These are phyloP conservation scores for Acyrthosiphon pisum DNA, from an alignment of 1,140 invertebrate genomes.

Conservation along the genomic window DNA sequence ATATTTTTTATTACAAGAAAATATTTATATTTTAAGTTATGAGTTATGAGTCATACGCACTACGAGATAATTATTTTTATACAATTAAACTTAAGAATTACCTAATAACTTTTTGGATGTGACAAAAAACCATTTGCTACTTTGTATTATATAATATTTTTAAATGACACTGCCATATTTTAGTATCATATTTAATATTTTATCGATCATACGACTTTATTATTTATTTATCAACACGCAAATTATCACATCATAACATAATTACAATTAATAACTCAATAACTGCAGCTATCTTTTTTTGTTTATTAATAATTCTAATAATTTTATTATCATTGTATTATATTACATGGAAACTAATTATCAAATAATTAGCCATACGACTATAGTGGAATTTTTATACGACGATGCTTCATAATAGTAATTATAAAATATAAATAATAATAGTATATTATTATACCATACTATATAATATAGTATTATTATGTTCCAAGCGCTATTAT, in stretches of 20 bases:
- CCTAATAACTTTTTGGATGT: too few species aligned
- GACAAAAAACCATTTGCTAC: too few species aligned
- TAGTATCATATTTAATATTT: not conserved
- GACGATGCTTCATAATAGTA: not conserved
- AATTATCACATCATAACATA: not conserved
- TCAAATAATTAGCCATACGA: not conserved
- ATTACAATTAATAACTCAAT: not conserved
- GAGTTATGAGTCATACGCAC: too few species aligned
- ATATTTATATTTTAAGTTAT: too few species aligned
- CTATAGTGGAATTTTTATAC: not conserved
- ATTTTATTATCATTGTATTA: not conserved
- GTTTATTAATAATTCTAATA: constrained; percentile 16
- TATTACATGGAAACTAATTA: not conserved
- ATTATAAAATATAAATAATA: constrained; percentile 9
- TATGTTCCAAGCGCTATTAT: not conserved
- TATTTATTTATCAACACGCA: not conserved
- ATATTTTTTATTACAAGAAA: too few species aligned
- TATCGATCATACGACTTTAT: not conserved
- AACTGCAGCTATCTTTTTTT: not conserved
- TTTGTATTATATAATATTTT: not conserved
- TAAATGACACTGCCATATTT: not conserved
- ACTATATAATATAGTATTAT: not conserved
- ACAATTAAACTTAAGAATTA: too few species aligned
- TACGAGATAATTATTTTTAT: too few species aligned
- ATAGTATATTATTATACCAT: not conserved